Percentiles rank a stretch among this genome's conserved stretches.
phyloP scores from a whole-genome alignment of 2,113 vertebrate genomes.

The Centropus bengalensis region DNA sequence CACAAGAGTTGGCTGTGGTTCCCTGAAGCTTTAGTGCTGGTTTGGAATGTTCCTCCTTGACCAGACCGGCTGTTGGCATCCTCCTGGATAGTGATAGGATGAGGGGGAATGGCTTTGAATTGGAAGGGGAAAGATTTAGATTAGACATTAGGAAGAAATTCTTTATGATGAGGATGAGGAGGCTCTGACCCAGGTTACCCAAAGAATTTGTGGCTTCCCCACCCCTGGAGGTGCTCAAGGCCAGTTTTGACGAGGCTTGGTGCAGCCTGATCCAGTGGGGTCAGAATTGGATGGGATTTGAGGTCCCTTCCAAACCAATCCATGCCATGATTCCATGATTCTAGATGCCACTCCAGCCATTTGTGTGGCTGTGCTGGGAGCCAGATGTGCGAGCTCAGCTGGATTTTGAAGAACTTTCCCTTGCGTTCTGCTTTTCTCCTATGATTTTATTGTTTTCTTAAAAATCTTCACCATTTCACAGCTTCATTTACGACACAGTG shows the following conservation, averaged over 20 bases:
- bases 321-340: too few species aligned
- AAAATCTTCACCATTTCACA: neutral
- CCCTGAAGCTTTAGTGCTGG: neutral
- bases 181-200: too few species aligned
- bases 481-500: neutral
- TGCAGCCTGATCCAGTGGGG: too few species aligned
- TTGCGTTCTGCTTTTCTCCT: neutral
- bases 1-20: neutral
- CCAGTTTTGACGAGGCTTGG: too few species aligned
- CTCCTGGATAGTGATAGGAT: neutral
- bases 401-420: neutral
- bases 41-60: neutral
- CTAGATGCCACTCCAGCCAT: neutral
- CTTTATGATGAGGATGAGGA: too few species aligned
- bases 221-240: too few species aligned
- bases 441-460: neutral
- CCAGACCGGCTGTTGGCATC: neutral
- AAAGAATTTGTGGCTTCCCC: too few species aligned
- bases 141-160: too few species aligned
- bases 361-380: neutral
- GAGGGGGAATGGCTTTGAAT: too few species aligned
- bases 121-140: too few species aligned
- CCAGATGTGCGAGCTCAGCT: neutral
- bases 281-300: too few species aligned
- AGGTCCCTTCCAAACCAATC: too few species aligned